These are phyloP conservation scores for Sminthurinus aureus DNA, from an alignment of 2,888 invertebrate species.

Conservation along the genomic window DNA sequence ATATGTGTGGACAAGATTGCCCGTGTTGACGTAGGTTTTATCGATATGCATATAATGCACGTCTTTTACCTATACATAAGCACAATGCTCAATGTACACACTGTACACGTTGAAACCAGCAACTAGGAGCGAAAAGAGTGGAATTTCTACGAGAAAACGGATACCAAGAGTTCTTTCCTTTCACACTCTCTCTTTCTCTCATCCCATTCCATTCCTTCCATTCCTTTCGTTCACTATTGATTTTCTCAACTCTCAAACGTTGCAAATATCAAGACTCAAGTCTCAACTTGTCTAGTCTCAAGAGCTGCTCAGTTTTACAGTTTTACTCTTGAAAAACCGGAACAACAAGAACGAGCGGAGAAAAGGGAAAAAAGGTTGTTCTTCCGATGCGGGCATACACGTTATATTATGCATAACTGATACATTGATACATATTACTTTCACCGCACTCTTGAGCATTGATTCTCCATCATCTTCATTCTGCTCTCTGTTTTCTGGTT, in stretches of 20 bases:
- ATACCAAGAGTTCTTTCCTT: not conserved
- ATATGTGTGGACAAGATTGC: not conserved
- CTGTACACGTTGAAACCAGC: not conserved
- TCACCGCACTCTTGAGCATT: not conserved
- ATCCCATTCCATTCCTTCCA: conserved; percentile 4
- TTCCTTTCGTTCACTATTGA: conserved; percentile 18
- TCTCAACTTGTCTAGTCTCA: no score
- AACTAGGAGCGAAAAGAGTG: not conserved
- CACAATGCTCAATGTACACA: not conserved
- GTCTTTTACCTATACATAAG: not conserved
- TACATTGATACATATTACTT: not conserved
- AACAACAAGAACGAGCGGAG: not conserved
- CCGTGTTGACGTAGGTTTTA: not conserved
- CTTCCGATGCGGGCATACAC: not conserved
- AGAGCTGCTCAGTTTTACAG: not conserved
- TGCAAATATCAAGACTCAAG: no score
- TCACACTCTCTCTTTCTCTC: not conserved
- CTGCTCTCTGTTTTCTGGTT: no score
- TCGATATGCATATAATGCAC: not conserved
- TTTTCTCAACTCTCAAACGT: not conserved
- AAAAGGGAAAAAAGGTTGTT: not conserved
- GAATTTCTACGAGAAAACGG: not conserved
- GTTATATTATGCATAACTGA: not conserved
- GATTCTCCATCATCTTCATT: not conserved
- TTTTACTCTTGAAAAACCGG: not conserved